These are phyloP conservation scores for Aleiodes leptofemur DNA, from an alignment of 2,888 invertebrate genomes.

Conservation along the genomic window DNA sequence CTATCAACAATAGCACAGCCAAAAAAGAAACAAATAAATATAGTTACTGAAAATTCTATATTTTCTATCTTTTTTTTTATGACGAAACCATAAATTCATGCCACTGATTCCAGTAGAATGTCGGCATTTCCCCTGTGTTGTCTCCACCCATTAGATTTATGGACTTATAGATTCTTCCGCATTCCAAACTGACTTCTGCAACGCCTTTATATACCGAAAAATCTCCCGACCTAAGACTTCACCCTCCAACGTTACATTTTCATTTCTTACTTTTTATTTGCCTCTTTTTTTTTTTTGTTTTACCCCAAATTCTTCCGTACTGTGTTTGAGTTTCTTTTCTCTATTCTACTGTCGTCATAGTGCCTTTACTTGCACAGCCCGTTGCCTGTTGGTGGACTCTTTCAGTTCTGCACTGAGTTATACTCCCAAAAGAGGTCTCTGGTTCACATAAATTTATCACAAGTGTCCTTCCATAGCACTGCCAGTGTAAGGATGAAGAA, in stretches of 20 bases:
- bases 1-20: too few relatives aligned
- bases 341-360: slow-evolving; percentile 34
- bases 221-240: slow-evolving; percentile 43
- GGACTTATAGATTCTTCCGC: slow-evolving; percentile 72
- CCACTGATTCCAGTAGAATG: slow-evolving; percentile 52
- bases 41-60: slow-evolving; percentile 8
- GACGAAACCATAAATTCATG: slow-evolving; percentile 65
- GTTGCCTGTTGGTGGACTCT: slow-evolving; percentile 47
- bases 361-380: slow-evolving; percentile 6
- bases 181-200: slow-evolving; percentile 51
- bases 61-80: slow-evolving; percentile 54
- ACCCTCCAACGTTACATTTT: slow-evolving; percentile 55
- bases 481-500: slow-evolving; percentile 30
- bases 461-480: slow-evolving; percentile 51
- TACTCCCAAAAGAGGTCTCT: slow-evolving; percentile 63
- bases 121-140: slow-evolving; percentile 49
- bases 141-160: slow-evolving; percentile 66
- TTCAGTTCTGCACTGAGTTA: slow-evolving; percentile 55
- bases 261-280: slow-evolving; percentile 54
- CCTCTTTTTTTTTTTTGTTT: slow-evolving; percentile 51
- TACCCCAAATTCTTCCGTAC: slow-evolving; percentile 48
- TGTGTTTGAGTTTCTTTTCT: slow-evolving; percentile 44
- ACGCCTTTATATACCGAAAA: slow-evolving; percentile 45
- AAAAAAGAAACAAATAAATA: not conserved
- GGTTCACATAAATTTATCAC: slow-evolving; percentile 67